Conservation (phyloP, 1,140 invertebrate genomes). For the Paramacrobiotus metropolitanus region DNA sequence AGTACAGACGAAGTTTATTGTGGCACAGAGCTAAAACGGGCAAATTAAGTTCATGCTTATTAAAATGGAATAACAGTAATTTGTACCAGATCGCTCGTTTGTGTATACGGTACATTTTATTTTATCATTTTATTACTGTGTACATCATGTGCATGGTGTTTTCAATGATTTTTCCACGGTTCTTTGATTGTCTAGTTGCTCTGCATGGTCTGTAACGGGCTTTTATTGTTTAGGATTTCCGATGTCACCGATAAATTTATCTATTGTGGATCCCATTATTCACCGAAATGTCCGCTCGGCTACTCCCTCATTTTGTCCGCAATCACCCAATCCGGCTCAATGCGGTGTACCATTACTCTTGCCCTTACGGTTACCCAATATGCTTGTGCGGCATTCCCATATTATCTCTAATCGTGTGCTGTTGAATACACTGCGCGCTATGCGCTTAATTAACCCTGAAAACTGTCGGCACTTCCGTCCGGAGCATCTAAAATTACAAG, state of each 20-base stretch:
- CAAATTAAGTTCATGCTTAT: no score
- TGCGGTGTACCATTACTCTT: neutral
- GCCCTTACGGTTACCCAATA: neutral
- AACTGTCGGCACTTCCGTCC: constrained; percentile 30
- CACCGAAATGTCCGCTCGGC: neutral
- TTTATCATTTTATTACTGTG: no score
- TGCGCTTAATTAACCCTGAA: constrained; percentile 22
- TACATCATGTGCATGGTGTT: no score
- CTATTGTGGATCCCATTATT: neutral
- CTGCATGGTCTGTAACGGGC: no score
- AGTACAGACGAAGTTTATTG: neutral
- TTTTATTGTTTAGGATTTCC: neutral
- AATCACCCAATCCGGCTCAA: neutral
- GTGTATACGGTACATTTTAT: no score
- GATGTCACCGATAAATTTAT: neutral
- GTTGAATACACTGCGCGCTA: neutral
- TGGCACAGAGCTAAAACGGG: no score
- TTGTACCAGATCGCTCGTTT: no score
- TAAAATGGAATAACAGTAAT: no score
- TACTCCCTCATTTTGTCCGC: neutral
- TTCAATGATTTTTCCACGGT: no score
- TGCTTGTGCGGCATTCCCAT: neutral
- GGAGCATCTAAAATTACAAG: constrained; percentile 45
- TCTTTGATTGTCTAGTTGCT: no score
- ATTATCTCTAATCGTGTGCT: neutral